Evolutionary conservation across 2,797 vertebrate genomes (phyloP).

Genomic region (Prionace glauca): DNA sequence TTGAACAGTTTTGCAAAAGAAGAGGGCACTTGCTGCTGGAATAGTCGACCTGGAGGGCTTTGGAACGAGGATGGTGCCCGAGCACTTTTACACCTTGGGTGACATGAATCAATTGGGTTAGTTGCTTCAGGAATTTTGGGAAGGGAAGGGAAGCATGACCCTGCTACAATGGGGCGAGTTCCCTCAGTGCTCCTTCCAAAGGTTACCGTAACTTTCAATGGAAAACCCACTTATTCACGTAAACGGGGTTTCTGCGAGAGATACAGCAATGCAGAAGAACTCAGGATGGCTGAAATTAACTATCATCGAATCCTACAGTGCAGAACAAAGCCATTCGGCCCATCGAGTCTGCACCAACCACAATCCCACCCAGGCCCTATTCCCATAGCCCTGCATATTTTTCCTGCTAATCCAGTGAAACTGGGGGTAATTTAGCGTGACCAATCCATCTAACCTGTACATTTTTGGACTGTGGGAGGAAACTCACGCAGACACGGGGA

Average conservation of each 20-base stretch:
- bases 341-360: too few relatives aligned
- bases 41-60: background rate
- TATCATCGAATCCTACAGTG: too few relatives aligned
- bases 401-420: too few relatives aligned
- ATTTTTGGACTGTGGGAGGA: too few relatives aligned
- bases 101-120: background rate
- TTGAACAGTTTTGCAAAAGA: background rate
- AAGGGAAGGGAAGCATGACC: background rate
- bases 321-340: too few relatives aligned
- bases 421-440: too few relatives aligned
- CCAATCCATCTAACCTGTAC: too few relatives aligned
- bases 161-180: background rate
- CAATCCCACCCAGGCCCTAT: too few relatives aligned
- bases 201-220: background rate
- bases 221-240: background rate
- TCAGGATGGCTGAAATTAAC: background rate
- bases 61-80: too few relatives aligned
- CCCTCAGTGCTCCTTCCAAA: background rate
- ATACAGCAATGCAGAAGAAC: background rate
- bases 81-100: background rate
- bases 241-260: background rate
- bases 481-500: too few relatives aligned
- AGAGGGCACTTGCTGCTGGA: too few relatives aligned
- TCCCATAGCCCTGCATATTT: too few relatives aligned
- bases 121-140: background rate